Percentiles rank a stretch among this genome's conserved stretches.
These are phyloP conservation scores for Drosophila chauvacae DNA, from an alignment of 1,140 invertebrate genomes.

Conservation along the genomic window DNA sequence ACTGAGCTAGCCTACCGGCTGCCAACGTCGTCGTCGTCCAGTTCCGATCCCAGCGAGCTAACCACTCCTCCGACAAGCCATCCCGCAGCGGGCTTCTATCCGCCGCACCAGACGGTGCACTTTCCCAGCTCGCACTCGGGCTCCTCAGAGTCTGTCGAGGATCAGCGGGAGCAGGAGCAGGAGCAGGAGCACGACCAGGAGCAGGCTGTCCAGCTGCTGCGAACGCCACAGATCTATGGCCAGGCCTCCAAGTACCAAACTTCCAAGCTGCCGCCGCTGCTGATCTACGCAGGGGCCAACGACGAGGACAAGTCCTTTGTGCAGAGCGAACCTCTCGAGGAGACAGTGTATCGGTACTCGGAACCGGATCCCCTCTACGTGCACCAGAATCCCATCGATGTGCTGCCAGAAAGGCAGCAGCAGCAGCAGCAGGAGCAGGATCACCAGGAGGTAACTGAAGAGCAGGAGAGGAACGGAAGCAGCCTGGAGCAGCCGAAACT, in stretches of 20 bases:
- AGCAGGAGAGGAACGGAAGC: slow-evolving; percentile 23
- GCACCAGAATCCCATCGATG: slow-evolving; percentile 60
- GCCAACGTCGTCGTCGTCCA: background rate
- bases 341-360: slow-evolving; percentile 75
- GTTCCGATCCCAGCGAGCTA: slow-evolving; percentile 14
- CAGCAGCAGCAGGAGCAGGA: background rate
- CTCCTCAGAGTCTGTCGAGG: slow-evolving; percentile 51
- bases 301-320: slow-evolving; percentile 69
- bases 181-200: slow-evolving; percentile 10
- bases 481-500: slow-evolving; percentile 51
- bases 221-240: slow-evolving; percentile 54
- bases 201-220: slow-evolving; percentile 33
- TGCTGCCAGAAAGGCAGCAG: slow-evolving; percentile 46
- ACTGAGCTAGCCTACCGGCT: slow-evolving; percentile 28
- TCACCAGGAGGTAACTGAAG: slow-evolving; percentile 1
- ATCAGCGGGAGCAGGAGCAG: slow-evolving; percentile 7
- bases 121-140: slow-evolving; percentile 46
- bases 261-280: slow-evolving; percentile 60
- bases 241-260: slow-evolving; percentile 44
- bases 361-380: slow-evolving; percentile 84
- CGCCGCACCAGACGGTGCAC: slow-evolving; percentile 31
- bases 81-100: slow-evolving; percentile 1
- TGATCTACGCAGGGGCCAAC: slow-evolving; percentile 64
- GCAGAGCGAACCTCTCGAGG: slow-evolving; percentile 74
- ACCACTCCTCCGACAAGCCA: slow-evolving; percentile 13